phyloP scores from a whole-genome alignment of 2,113 vertebrate genomes.

The Sigmodon hispidus region DNA sequence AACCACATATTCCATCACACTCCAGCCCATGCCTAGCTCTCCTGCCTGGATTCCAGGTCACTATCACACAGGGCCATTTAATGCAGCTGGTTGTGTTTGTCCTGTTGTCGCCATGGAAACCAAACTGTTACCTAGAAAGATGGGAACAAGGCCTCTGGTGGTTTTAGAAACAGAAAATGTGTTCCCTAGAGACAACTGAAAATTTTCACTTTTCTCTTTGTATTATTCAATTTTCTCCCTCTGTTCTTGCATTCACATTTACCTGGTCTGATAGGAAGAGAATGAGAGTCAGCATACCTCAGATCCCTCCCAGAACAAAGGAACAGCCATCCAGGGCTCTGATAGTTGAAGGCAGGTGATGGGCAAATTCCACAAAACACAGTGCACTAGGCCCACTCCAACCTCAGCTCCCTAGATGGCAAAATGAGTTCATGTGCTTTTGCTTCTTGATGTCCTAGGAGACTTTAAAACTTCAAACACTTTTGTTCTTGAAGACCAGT shows the following conservation, averaged over 20 bases:
- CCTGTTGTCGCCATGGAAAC: constrained; percentile 60
- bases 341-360: not conserved
- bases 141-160: not conserved
- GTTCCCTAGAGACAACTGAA: not conserved
- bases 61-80: not conserved
- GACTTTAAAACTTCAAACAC: not conserved
- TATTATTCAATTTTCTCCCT: not conserved
- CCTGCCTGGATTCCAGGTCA: not conserved
- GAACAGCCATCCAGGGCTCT: not conserved
- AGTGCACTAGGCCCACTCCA: not conserved
- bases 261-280: too few relatives aligned
- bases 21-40: not conserved
- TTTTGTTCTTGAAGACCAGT: not conserved
- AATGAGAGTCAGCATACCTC: too few relatives aligned
- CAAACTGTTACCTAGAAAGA: not conserved
- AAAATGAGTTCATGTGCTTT: not conserved
- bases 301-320: not conserved
- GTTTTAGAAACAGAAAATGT: not conserved
- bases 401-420: not conserved
- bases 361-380: too few relatives aligned
- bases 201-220: not conserved
- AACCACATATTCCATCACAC: not conserved
- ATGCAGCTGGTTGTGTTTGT: not conserved
- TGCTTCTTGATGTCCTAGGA: not conserved
- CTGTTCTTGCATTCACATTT: not conserved